phyloP scores from a whole-genome alignment of 2,113 vertebrate species.

The Passer montanus region DNA sequence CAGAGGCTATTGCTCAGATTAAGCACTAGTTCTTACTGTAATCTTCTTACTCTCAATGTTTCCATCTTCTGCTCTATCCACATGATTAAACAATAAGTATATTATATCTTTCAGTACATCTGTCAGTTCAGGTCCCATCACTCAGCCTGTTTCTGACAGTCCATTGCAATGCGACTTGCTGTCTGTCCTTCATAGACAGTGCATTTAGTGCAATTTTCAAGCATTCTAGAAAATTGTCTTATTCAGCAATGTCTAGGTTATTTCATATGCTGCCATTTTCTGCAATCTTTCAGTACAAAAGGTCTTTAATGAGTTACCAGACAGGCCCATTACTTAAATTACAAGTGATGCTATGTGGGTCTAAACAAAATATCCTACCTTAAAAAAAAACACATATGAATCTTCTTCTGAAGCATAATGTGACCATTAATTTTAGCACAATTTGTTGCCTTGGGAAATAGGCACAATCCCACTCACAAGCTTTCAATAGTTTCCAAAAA shows the following conservation, averaged over 20 bases:
- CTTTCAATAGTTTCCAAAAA: background rate
- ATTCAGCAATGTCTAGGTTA: background rate
- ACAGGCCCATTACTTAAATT: conserved; percentile 15
- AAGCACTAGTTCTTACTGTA: conserved; percentile 46
- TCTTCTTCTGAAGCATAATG: background rate
- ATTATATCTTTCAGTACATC: conserved; percentile 54
- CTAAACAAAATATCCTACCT: background rate
- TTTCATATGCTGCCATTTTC: conserved; percentile 1
- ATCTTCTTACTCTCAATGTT: conserved; percentile 59
- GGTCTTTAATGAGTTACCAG: background rate
- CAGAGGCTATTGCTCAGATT: conserved; percentile 35
- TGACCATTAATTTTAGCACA: background rate
- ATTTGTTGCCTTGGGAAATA: background rate
- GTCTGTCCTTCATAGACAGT: background rate
- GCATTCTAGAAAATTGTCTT: background rate
- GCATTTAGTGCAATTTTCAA: conserved; percentile 11
- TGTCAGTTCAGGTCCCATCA: conserved; percentile 21
- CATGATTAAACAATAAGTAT: conserved; percentile 68
- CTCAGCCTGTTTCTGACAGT: conserved; percentile 30
- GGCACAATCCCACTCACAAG: background rate
- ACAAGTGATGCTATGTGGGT: background rate
- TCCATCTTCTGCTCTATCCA: conserved; percentile 36
- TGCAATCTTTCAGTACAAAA: background rate
- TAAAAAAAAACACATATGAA: background rate
- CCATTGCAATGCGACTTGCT: background rate